phyloP scores from a whole-genome alignment of 2,113 vertebrate genomes.

The Oryzias javanicus region DNA sequence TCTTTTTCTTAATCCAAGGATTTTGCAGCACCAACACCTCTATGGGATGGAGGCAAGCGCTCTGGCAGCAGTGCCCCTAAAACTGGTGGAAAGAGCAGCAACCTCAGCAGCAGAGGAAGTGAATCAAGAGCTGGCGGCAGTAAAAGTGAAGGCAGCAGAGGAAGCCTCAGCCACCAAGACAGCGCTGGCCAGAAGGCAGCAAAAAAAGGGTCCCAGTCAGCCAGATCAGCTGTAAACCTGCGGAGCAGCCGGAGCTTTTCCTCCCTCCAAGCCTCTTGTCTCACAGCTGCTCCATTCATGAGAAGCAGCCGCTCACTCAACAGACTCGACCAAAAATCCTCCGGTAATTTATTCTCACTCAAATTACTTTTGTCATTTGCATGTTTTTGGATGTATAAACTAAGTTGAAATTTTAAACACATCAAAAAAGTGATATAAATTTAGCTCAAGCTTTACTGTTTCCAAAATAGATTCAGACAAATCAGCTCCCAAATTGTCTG shows the following conservation, averaged over 20 bases:
- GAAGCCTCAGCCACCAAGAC: constrained; percentile 14
- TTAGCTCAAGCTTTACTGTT: background rate
- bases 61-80: constrained; percentile 9
- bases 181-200: constrained; percentile 1
- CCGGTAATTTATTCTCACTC: constrained; percentile 32
- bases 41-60: constrained; percentile 20
- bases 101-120: constrained; percentile 27
- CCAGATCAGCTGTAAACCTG: constrained; percentile 36
- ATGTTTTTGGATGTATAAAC: too few relatives aligned
- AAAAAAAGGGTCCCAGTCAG: constrained; percentile 8
- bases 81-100: constrained; percentile 28
- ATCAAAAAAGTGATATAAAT: background rate
- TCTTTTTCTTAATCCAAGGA: constrained; percentile 19
- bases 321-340: constrained; percentile 54
- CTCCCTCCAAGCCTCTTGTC: constrained; percentile 49
- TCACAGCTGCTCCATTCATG: constrained; percentile 42
- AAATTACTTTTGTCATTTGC: background rate
- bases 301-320: constrained; percentile 62
- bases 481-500: constrained; percentile 4
- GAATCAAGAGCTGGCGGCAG: constrained; percentile 3
- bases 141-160: constrained; percentile 29
- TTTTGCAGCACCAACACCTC: constrained; percentile 12
- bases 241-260: constrained; percentile 64
- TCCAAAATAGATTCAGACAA: constrained; percentile 25
- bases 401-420: too few relatives aligned